These are phyloP conservation scores for Gadopsis marmoratus DNA, from an alignment of 2,797 vertebrate species.

Conservation along the genomic window DNA sequence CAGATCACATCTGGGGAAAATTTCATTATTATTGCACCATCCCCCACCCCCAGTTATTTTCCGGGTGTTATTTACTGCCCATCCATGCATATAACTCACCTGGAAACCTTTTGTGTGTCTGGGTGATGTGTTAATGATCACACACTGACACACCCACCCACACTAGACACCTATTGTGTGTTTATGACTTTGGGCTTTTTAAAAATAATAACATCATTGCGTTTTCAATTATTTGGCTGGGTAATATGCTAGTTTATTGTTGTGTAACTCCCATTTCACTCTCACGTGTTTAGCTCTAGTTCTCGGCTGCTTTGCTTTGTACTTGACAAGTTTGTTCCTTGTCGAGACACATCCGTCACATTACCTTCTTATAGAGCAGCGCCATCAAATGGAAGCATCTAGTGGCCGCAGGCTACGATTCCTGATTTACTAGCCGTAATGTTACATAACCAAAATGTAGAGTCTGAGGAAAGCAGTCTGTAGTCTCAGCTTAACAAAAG, in stretches of 20 bases:
- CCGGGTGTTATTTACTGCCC: constrained; percentile 64
- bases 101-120: constrained; percentile 53
- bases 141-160: constrained; percentile 43
- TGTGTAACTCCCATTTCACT: constrained; percentile 15
- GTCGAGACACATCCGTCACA: constrained; percentile 70
- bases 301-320: constrained; percentile 34
- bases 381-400: constrained; percentile 65
- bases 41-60: constrained; percentile 54
- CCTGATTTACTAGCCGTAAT: constrained; percentile 53
- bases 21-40: constrained; percentile 69
- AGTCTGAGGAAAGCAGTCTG: constrained; percentile 28
- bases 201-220: constrained; percentile 23
- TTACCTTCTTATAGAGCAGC: constrained; percentile 51
- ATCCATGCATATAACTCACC: constrained; percentile 42
- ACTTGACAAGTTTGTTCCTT: constrained; percentile 58
- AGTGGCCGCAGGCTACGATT: constrained; percentile 50
- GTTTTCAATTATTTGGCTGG: constrained; percentile 19
- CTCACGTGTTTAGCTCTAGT: constrained; percentile 10
- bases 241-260: constrained; percentile 17
- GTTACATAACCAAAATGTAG: constrained; percentile 60
- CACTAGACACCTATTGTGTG: constrained; percentile 32
- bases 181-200: constrained; percentile 16
- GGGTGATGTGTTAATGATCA: constrained; percentile 63
- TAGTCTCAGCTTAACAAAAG: neutral
- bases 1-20: constrained; percentile 72